phyloP scores from a whole-genome alignment of 1,140 invertebrate species.

The Megalonaias nervosa region DNA sequence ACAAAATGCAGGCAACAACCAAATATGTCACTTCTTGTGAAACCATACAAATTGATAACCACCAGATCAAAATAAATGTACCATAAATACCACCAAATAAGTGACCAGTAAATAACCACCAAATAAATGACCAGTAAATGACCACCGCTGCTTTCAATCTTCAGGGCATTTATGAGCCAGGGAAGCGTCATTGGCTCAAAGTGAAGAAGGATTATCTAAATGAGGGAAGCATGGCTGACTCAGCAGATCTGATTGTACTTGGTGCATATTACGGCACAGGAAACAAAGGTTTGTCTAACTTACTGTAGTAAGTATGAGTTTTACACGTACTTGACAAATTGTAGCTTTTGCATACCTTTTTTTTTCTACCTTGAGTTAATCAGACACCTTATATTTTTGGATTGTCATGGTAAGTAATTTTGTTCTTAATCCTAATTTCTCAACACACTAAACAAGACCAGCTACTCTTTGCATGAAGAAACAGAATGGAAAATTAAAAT shows the following conservation, averaged over 20 bases:
- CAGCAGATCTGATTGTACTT: constrained; percentile 91
- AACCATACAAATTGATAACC: too few relatives aligned
- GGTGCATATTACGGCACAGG: constrained; percentile 96
- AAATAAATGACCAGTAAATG: too few relatives aligned
- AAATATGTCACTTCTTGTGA: too few relatives aligned
- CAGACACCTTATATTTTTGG: not conserved
- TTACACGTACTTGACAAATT: not conserved
- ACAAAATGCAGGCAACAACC: too few relatives aligned
- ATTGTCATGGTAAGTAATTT: too few relatives aligned
- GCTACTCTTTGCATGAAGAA: too few relatives aligned
- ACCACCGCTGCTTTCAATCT: constrained; percentile 35
- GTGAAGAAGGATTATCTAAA: constrained; percentile 95
- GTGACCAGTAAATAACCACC: too few relatives aligned
- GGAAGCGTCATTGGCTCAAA: constrained; percentile 95
- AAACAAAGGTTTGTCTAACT: constrained; percentile 79
- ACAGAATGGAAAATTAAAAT: not conserved
- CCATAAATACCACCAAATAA: too few relatives aligned
- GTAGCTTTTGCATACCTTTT: not conserved
- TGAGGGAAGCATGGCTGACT: constrained; percentile 94
- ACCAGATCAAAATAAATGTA: too few relatives aligned
- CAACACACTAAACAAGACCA: not conserved
- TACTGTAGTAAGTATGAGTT: not conserved
- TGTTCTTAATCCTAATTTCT: too few relatives aligned
- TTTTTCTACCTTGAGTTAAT: not conserved
- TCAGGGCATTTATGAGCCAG: constrained; percentile 89